phyloP scores from a whole-genome alignment of 2,797 vertebrate genomes.

The Apogon talboti region DNA sequence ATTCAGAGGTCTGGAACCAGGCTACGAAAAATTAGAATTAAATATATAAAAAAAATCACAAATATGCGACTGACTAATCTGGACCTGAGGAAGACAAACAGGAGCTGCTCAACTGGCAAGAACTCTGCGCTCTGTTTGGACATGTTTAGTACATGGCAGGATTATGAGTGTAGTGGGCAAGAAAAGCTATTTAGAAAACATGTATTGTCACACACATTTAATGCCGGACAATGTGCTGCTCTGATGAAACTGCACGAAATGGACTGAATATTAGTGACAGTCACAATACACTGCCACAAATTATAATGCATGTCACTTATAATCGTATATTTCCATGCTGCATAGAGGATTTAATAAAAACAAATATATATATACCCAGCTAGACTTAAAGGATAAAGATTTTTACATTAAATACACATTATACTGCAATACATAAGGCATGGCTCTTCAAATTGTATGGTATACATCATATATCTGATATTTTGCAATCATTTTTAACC shows the following conservation, averaged over 20 bases:
- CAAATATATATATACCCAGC: too few species aligned
- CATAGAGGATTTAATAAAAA: too few species aligned
- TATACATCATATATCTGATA: too few species aligned
- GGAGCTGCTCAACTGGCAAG: neutral
- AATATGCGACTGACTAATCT: neutral
- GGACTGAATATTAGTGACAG: neutral
- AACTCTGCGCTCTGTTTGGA: neutral
- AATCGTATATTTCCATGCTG: too few species aligned
- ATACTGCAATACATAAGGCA: too few species aligned
- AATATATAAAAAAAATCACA: constrained; percentile 1
- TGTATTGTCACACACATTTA: constrained; percentile 8
- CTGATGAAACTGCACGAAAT: neutral
- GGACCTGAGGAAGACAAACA: neutral
- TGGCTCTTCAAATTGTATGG: too few species aligned
- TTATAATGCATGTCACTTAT: neutral
- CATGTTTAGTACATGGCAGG: constrained; percentile 6
- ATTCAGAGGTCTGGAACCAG: neutral
- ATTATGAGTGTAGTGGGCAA: constrained; percentile 18
- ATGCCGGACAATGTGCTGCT: neutral
- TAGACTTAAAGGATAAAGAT: too few species aligned
- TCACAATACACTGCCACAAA: neutral
- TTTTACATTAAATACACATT: too few species aligned
- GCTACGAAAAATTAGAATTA: neutral
- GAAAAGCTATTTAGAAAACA: constrained; percentile 5
- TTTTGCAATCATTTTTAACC: too few species aligned